Base-by-base conservation (phyloP, 2,113 vertebrate genomes). In the Eulemur macaco region DNA sequence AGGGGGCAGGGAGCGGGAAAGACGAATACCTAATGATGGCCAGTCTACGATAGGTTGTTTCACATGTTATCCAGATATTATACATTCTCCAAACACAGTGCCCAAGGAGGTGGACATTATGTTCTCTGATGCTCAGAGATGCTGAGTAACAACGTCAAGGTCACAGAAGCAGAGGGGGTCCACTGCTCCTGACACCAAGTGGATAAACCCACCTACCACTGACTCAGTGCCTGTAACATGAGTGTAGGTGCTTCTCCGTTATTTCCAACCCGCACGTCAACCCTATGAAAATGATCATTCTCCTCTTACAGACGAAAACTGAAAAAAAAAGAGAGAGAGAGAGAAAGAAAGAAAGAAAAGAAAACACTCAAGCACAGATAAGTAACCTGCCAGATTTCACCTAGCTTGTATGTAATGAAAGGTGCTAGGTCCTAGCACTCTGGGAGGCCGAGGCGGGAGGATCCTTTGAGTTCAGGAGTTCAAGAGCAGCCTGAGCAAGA, bases 271-370 rank as follows among this genome's bases (percentile, higher is more conserved):
- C 64, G 56, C 88, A 29, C 77, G 27, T 82, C 91, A 50, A 37
- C 89, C 60, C 91, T 34, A 25, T 14, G 56, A 86, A 84, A 88
- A 69, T 90, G 96, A 97, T 95, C 84, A 3, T 81, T 94, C 78
- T 68, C 56, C 71, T 80, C 81, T 91, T 71, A 50, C 93, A 37
- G 60, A 89, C 39, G 69, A 68, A 94, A 94, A 29, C 39, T 63
- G 27, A 29, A 23, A 23, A 23, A 29, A 56, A 21, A 69, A 58
- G 52, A 69, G 6, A 68, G 56, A 37, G 11, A 34, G 45, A 77
- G 13, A 71, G 58, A 14, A 3, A 39, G 18, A 29, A 23, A 29
- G 17, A n/a, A 13, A 63, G 50, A 8, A 39, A 23, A 52, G 45
- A 45, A 73, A 42, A 42, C 78, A 5, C 90, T 60, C 58, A 60